These are phyloP conservation scores for Natrix natrix DNA, from an alignment of 2,797 vertebrate genomes.

Conservation along the genomic window DNA sequence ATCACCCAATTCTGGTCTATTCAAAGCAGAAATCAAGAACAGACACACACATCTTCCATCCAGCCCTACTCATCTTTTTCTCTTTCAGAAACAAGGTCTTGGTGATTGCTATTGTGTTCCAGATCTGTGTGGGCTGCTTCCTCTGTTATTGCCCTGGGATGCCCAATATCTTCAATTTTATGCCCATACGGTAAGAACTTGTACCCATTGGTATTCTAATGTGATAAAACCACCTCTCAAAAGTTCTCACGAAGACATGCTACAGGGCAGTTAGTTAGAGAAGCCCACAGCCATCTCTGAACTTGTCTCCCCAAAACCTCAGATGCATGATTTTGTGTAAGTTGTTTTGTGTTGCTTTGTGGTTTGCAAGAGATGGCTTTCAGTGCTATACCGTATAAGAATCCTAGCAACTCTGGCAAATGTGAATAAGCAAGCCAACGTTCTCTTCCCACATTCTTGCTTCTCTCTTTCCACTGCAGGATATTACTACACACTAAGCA, in stretches of 20 bases:
- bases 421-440: background rate
- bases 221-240: accelerated
- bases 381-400: background rate
- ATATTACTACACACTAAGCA: background rate
- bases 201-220: too few species aligned
- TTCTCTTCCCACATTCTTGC: background rate
- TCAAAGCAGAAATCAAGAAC: background rate
- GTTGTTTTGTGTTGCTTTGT: background rate
- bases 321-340: background rate
- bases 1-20: background rate
- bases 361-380: background rate
- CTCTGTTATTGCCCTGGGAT: slow-evolving; percentile 90
- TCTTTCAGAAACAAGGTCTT: slow-evolving; percentile 79
- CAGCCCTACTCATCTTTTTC: background rate
- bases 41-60: background rate
- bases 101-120: slow-evolving; percentile 83
- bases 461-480: background rate
- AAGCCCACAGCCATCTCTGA: background rate
- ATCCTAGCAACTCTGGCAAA: background rate
- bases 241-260: too few species aligned
- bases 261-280: background rate
- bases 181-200: slow-evolving; percentile 84
- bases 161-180: slow-evolving; percentile 91
- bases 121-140: slow-evolving; percentile 83
- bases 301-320: background rate